Evolutionary conservation across 1,140 invertebrate genomes (phyloP), one percentile per base, ranked within the genome.

Genomic region (Agraylea sexmaculata): DNA sequence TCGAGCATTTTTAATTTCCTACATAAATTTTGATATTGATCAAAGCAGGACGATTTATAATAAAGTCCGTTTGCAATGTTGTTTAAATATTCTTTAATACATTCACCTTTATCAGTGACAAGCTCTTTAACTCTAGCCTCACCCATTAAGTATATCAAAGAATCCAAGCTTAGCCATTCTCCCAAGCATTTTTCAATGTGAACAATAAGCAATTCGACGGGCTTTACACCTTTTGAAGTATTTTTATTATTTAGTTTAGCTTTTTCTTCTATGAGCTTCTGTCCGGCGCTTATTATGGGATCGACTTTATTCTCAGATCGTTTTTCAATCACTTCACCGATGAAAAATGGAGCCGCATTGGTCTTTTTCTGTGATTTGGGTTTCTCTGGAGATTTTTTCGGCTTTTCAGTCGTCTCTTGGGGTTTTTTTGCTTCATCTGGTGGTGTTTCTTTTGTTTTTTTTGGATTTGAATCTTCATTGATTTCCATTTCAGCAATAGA

Each of bases 81-180:
- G 35, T 68, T 63, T 43, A 72, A 57, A 51, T 70, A 71, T 33
- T 69, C 57, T 49, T 64, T 63, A 25, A 74, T 60, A 52, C 53
- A 54, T 49, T 64, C 57, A 32, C 66, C 68, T 54, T 71, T 72
- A 37, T 71, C 66, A 31, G 55, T 47, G 2, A 76, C 55, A 45
- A 71, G 60, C 54, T 70, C 58, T 56, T 66, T 71, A 4, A 75
- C 59, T 57, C 59, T 68, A 22, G 60, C 56, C 53, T 74, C 69
- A 2, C 72, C 71, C 56, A 70, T 67, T 37, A 76, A 43, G 48
- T 69, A 70, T 6, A 70, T 50, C 37, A 70, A 52, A 2, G 71
- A 68, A 36, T 75, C 73, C 13, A 75, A 46, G n/a, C 66, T 70
- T 42, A 74, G 62, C 74, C 73, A 76, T 54, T 74, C 67, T 11